phyloP scores from a whole-genome alignment of 2,797 vertebrate genomes.

The Ispidina picta region DNA sequence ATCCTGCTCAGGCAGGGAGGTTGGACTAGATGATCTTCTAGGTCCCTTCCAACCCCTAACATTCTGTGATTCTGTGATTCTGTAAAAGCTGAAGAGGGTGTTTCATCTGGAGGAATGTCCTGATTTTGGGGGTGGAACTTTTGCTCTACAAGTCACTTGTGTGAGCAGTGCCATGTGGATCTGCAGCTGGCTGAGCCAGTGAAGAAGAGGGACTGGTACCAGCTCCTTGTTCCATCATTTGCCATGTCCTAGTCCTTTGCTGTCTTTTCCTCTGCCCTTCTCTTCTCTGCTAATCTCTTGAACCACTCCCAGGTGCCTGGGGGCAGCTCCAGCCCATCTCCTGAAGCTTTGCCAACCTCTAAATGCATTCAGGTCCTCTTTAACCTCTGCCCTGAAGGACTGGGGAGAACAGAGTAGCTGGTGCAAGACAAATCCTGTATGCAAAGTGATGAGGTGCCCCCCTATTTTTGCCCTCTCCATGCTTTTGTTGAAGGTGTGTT shows the following conservation, averaged over 20 bases:
- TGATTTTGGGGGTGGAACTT: not conserved
- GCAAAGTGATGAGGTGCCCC: not conserved
- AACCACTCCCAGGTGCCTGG: not conserved
- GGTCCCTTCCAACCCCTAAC: too few species aligned
- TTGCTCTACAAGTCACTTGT: not conserved
- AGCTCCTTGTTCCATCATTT: not conserved
- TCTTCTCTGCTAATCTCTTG: rapidly evolving
- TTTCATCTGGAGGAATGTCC: rapidly evolving
- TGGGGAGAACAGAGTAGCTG: not conserved
- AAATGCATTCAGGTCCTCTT: not conserved
- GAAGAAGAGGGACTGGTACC: not conserved
- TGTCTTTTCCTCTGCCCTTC: not conserved
- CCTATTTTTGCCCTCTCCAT: not conserved
- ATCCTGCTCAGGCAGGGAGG: too few species aligned
- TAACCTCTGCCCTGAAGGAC: not conserved
- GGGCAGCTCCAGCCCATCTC: not conserved
- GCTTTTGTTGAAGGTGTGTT: not conserved
- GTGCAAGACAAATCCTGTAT: not conserved
- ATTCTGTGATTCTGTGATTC: too few species aligned
- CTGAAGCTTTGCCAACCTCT: not conserved
- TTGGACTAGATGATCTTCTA: too few species aligned
- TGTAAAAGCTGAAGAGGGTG: not conserved
- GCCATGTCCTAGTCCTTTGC: not conserved
- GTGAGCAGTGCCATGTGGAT: rapidly evolving
- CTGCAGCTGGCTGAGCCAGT: rapidly evolving